Evolutionary conservation across 2,797 vertebrate species (phyloP).

Genomic region (Danio tinwini): DNA sequence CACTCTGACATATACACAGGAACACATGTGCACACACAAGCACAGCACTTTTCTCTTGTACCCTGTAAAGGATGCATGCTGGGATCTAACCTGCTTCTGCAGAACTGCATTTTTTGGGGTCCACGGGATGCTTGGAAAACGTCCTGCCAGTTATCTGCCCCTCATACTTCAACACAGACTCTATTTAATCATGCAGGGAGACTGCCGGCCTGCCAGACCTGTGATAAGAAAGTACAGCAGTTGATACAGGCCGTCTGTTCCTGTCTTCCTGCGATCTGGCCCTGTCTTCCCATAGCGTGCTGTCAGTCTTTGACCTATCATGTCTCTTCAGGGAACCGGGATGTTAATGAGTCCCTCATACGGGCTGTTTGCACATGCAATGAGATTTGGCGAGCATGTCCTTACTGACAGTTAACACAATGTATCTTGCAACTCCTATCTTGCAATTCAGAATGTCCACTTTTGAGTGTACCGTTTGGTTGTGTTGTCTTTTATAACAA

Average conservation of each 20-base stretch:
- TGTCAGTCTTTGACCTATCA: conserved; percentile 55
- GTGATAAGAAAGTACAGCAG: conserved; percentile 51
- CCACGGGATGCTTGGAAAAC: conserved; percentile 25
- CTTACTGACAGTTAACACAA: conserved; percentile 4
- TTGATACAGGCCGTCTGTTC: conserved; percentile 44
- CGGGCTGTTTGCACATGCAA: conserved; percentile 24
- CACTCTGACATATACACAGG: too few species aligned
- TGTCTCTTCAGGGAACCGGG: conserved; percentile 54
- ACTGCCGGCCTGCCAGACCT: conserved; percentile 50
- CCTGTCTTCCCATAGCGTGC: conserved; percentile 20
- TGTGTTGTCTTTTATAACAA: background rate
- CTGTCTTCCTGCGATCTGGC: conserved; percentile 31
- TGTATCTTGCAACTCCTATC: background rate
- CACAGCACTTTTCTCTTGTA: background rate
- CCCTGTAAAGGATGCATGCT: background rate
- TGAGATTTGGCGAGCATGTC: conserved; percentile 26
- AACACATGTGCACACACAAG: background rate
- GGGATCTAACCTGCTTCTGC: conserved; percentile 38
- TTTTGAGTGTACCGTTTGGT: background rate
- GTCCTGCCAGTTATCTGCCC: conserved; percentile 28
- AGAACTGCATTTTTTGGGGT: conserved; percentile 27
- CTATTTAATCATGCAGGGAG: conserved; percentile 31
- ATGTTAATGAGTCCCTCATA: conserved; percentile 51
- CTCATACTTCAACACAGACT: conserved; percentile 24
- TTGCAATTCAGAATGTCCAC: background rate